Evolutionary conservation across 2,888 invertebrate genomes (phyloP).

Genomic region (Hypomecis punctinalis): DNA sequence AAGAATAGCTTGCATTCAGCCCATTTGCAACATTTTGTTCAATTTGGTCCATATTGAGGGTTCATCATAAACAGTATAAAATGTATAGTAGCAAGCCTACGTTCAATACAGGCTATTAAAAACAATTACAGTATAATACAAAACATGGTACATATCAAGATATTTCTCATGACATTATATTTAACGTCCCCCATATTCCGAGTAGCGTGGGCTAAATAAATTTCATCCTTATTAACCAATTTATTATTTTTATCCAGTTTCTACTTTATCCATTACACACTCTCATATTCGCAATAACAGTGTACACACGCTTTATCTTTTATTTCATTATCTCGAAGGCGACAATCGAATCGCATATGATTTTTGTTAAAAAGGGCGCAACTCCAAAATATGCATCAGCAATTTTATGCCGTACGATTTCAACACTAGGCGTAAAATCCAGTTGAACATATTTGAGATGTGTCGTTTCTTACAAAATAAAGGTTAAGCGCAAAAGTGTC

Average conservation of each 20-base stretch:
- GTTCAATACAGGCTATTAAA: no score
- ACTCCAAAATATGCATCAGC: conserved; percentile 1
- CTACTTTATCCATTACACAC: conserved; percentile 21
- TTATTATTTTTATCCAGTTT: not conserved
- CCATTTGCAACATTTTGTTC: no score
- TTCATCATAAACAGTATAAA: no score
- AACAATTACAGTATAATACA: no score
- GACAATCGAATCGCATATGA: conserved; percentile 50
- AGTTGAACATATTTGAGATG: conserved; percentile 11
- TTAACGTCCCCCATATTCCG: no score
- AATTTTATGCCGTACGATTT: conserved; percentile 9
- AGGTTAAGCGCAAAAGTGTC: conserved; percentile 51
- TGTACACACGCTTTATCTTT: conserved; percentile 46
- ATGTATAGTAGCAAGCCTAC: no score
- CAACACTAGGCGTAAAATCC: fast-evolving
- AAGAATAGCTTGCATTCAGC: no score
- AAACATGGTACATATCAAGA: no score
- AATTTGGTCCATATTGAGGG: no score
- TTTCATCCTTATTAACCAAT: no score
- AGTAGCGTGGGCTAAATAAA: no score
- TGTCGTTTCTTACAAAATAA: not conserved
- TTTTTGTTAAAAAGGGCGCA: conserved; percentile 19
- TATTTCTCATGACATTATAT: no score
- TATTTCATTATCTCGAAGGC: conserved; percentile 50
- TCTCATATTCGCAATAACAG: conserved; percentile 14